phyloP scores from a whole-genome alignment of 2,113 vertebrate genomes.

The Antennarius striatus region DNA sequence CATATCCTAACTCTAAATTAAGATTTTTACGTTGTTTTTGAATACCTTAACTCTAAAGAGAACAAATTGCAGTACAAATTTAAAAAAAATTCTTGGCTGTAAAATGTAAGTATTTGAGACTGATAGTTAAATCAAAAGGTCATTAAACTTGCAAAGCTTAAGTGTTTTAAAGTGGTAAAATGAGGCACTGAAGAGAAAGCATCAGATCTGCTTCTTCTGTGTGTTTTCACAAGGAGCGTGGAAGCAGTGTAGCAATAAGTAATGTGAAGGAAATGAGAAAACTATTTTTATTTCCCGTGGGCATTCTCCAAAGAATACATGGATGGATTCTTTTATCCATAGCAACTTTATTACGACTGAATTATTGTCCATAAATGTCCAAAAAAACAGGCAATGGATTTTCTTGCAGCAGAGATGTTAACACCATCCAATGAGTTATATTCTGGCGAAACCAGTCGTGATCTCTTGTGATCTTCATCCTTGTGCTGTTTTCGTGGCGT shows the following conservation, averaged over 20 bases:
- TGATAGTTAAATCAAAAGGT: too few species aligned
- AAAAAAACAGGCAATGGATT: neutral
- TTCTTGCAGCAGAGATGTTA: neutral
- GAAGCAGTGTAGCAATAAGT: neutral
- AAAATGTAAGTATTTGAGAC: too few species aligned
- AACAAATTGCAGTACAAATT: too few species aligned
- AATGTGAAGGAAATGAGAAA: slow-evolving; percentile 3
- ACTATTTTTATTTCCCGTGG: slow-evolving; percentile 20
- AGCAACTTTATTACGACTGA: neutral
- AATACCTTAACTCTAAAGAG: too few species aligned
- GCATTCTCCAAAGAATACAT: neutral
- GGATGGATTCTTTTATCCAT: slow-evolving; percentile 5
- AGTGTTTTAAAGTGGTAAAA: neutral
- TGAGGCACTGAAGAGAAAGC: neutral
- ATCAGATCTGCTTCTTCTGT: neutral
- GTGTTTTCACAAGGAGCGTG: neutral
- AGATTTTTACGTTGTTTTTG: too few species aligned
- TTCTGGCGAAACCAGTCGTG: neutral
- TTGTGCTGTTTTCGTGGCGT: neutral
- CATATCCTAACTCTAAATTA: neutral
- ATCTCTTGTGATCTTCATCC: neutral
- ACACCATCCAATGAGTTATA: neutral
- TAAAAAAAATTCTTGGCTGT: too few species aligned
- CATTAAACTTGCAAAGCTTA: neutral
- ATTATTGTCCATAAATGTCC: neutral